Conservation (phyloP, 2,888 invertebrate genomes). For the Ectemnius continuus region DNA sequence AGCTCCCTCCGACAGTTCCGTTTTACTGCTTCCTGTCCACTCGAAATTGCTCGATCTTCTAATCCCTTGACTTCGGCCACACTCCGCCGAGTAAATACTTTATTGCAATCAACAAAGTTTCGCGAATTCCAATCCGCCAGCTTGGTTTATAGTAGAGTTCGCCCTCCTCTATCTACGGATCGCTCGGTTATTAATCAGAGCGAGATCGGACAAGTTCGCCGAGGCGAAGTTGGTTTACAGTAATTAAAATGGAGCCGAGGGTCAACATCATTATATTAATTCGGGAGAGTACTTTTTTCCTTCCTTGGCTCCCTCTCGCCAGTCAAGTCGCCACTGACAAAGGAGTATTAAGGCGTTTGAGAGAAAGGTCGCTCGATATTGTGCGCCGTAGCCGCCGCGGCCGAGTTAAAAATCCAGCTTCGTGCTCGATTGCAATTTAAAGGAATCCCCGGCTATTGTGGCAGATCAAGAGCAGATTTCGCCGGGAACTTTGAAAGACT, state of each 20-base stretch:
- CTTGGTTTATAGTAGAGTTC: too few relatives aligned
- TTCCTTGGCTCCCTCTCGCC: not conserved
- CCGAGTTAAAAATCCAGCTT: slow-evolving; percentile 24
- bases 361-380: slow-evolving; percentile 3
- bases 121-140: too few relatives aligned
- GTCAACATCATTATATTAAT: slow-evolving; percentile 1
- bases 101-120: too few relatives aligned
- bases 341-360: not conserved
- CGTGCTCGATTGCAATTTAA: slow-evolving; percentile 46
- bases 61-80: too few relatives aligned
- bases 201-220: too few relatives aligned
- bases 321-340: not conserved
- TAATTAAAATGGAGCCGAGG: too few relatives aligned
- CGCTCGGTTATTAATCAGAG: too few relatives aligned
- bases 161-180: too few relatives aligned
- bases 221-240: too few relatives aligned
- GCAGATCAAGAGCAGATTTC: slow-evolving; percentile 44
- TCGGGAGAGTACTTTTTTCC: not conserved
- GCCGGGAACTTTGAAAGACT: slow-evolving; percentile 39
- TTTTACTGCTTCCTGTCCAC: too few relatives aligned
- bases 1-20: not conserved
- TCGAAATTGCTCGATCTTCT: too few relatives aligned
- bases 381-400: slow-evolving; percentile 4
- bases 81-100: too few relatives aligned
- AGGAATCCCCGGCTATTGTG: slow-evolving; percentile 34